Percentiles rank a stretch among this genome's conserved stretches.
These are phyloP conservation scores for Semnornis frantzii DNA, from an alignment of 2,113 vertebrate species.

Conservation along the genomic window DNA sequence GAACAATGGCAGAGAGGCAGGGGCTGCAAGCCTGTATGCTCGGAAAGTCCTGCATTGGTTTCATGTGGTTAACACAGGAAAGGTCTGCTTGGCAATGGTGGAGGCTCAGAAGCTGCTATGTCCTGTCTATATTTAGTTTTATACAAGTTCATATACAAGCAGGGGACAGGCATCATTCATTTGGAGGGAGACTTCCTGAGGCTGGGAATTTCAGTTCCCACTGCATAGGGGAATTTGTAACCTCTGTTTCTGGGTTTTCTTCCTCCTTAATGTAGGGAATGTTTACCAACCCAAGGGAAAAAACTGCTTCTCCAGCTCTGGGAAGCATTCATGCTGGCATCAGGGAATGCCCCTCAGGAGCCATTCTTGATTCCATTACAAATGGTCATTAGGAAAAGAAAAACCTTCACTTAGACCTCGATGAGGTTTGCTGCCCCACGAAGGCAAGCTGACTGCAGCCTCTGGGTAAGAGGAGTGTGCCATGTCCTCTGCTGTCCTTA, in stretches of 20 bases:
- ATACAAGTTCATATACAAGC: not conserved
- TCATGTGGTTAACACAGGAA: not conserved
- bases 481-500: rapidly evolving
- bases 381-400: not conserved
- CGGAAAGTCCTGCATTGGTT: not conserved
- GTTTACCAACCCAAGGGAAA: not conserved
- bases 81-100: not conserved
- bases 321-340: not conserved
- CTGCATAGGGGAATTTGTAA: slow-evolving; percentile 6
- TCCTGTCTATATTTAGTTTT: slow-evolving; percentile 12
- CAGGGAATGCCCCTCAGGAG: not conserved
- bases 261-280: not conserved
- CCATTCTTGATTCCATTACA: not conserved
- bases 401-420: not conserved
- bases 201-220: slow-evolving; percentile 10
- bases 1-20: not conserved
- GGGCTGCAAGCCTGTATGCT: no score
- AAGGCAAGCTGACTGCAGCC: not conserved
- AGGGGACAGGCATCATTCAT: not conserved
- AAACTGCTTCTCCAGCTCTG: not conserved
- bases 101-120: not conserved
- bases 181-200: not conserved
- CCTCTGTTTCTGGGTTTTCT: not conserved
- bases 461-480: not conserved
- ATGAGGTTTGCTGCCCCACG: not conserved